phyloP scores from a whole-genome alignment of 2,797 vertebrate species.

The Danio aesculapii region DNA sequence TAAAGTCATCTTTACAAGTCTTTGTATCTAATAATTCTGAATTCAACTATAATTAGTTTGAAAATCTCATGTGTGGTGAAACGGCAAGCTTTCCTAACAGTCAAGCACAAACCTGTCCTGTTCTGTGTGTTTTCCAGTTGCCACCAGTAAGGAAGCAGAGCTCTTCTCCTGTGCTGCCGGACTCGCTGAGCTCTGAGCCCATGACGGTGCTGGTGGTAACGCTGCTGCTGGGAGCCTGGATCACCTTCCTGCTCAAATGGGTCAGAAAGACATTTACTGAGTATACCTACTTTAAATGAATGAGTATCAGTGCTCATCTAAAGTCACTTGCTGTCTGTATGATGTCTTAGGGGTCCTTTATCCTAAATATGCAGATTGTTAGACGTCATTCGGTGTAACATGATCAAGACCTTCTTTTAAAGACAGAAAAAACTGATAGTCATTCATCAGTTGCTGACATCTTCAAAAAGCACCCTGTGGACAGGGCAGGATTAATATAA shows the following conservation, averaged over 20 bases:
- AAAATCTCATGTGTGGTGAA: slow-evolving; percentile 12
- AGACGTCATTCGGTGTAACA: no score
- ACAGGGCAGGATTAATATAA: no score
- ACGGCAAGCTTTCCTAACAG: not conserved
- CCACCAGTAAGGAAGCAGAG: slow-evolving; percentile 28
- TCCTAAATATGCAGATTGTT: no score
- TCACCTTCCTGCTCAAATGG: slow-evolving; percentile 78
- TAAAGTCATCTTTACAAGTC: not conserved
- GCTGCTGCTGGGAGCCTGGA: slow-evolving; percentile 85
- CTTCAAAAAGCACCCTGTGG: no score
- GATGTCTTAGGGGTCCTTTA: no score
- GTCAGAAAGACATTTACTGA: slow-evolving; percentile 70
- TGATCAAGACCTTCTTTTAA: no score
- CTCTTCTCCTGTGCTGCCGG: slow-evolving; percentile 65
- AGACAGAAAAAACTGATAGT: no score
- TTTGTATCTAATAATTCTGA: no score
- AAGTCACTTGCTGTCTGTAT: not conserved
- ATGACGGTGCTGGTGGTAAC: slow-evolving; percentile 77
- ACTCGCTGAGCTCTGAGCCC: slow-evolving; percentile 78
- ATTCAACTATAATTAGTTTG: not conserved
- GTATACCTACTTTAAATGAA: not conserved
- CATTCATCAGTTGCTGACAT: no score
- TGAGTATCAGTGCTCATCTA: not conserved
- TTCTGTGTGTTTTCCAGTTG: slow-evolving; percentile 40
- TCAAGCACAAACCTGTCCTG: slow-evolving; percentile 8